These are phyloP conservation scores for Lophius americanus DNA, from an alignment of 2,797 vertebrate genomes.

Conservation along the genomic window DNA sequence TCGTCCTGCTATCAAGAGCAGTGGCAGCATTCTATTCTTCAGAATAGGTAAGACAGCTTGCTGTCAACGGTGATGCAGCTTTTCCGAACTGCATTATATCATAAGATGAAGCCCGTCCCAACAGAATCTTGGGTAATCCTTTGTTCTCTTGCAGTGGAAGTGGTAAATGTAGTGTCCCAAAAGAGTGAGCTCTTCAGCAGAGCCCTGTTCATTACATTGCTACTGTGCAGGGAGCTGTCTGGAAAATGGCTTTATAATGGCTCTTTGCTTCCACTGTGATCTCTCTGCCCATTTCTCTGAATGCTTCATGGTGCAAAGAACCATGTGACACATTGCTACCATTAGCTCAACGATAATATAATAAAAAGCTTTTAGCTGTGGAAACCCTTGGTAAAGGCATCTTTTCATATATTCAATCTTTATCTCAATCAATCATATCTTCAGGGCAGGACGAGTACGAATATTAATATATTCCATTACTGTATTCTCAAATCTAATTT, in stretches of 20 bases:
- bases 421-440: too few relatives aligned
- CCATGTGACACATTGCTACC: slow-evolving; percentile 40
- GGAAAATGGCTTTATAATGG: slow-evolving; percentile 78
- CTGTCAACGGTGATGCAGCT: slow-evolving; percentile 10
- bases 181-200: slow-evolving; percentile 63
- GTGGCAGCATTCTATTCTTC: slow-evolving; percentile 2
- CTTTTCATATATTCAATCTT: not conserved
- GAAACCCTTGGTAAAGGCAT: not conserved
- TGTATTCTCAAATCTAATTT: not conserved
- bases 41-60: slow-evolving; percentile 4
- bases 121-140: slow-evolving; percentile 58
- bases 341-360: slow-evolving; percentile 31
- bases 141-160: slow-evolving; percentile 62
- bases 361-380: slow-evolving; percentile 14
- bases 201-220: slow-evolving; percentile 69
- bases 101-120: slow-evolving; percentile 40
- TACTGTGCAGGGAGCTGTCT: slow-evolving; percentile 63
- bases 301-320: slow-evolving; percentile 45
- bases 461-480: slow-evolving; percentile 1
- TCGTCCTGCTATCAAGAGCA: slow-evolving; percentile 9
- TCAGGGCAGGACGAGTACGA: not conserved
- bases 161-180: slow-evolving; percentile 58
- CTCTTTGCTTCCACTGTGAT: slow-evolving; percentile 63
- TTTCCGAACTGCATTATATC: slow-evolving; percentile 22
- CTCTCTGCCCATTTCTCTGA: slow-evolving; percentile 60